Conservation (phyloP, 2,888 invertebrate species). For the Amphipoea lucens region DNA sequence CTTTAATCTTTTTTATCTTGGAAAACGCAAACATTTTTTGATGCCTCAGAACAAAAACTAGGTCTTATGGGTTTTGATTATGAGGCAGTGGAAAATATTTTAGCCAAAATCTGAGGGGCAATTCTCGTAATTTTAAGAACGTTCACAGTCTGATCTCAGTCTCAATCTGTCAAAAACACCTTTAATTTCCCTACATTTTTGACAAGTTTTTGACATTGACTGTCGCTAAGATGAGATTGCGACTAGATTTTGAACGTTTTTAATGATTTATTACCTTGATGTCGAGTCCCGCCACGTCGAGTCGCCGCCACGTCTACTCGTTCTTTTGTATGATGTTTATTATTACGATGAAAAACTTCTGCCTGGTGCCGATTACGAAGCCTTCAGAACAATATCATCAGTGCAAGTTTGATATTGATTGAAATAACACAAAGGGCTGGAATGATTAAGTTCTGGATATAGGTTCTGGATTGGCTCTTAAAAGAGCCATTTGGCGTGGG, state of each 20-base stretch:
- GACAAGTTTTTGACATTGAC: no score
- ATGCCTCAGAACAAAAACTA: constrained; percentile 18
- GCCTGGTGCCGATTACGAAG: no score
- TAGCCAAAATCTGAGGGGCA: neutral
- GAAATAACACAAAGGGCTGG: neutral
- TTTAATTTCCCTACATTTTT: neutral
- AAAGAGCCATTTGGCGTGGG: neutral
- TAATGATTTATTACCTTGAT: neutral
- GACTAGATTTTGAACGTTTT: neutral
- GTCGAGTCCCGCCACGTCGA: no score
- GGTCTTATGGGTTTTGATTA: neutral
- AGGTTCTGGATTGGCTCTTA: neutral
- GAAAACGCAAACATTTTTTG: constrained; percentile 24
- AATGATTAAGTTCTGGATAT: no score
- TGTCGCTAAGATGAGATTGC: neutral
- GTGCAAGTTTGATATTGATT: neutral
- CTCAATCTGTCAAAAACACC: neutral
- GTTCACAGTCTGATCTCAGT: no score
- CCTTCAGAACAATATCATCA: neutral
- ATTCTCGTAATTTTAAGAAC: no score
- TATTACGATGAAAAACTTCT: no score
- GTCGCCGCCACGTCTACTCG: no score
- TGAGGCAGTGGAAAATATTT: neutral
- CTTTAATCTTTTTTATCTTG: constrained; percentile 48
- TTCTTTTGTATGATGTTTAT: no score